phyloP scores from a whole-genome alignment of 2,797 vertebrate species.

The Coracias cyanogaster region DNA sequence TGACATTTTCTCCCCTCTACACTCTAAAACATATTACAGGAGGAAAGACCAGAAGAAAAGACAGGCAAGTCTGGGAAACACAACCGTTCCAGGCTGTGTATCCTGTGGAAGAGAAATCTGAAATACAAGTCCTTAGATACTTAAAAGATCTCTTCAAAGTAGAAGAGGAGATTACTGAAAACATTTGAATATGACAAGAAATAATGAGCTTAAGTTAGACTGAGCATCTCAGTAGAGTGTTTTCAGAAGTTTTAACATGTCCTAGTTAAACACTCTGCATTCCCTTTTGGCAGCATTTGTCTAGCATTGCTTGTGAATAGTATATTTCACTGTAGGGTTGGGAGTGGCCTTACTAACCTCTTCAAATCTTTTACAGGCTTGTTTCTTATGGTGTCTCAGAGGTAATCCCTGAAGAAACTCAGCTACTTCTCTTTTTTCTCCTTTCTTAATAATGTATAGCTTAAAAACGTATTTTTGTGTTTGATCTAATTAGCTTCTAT shows the following conservation, averaged over 20 bases:
- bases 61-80: neutral
- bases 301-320: neutral
- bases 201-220: neutral
- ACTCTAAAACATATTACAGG: neutral
- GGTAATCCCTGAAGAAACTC: neutral
- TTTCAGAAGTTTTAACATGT: neutral
- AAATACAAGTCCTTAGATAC: neutral
- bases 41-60: neutral
- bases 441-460: neutral
- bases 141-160: neutral
- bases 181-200: neutral
- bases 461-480: neutral
- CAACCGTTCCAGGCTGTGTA: neutral
- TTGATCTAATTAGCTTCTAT: neutral
- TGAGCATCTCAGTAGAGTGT: neutral
- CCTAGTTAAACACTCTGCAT: neutral
- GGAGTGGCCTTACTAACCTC: neutral
- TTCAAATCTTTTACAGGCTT: neutral
- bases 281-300: neutral
- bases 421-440: fast-evolving
- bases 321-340: neutral
- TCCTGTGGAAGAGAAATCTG: neutral
- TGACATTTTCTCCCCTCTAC: neutral
- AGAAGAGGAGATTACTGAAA: neutral
- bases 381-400: neutral